A percentile compares a stretch with the other conserved stretches of the same genome.
Conservation (phyloP, 2,797 vertebrate species). For the Chloroceryle inda region DNA sequence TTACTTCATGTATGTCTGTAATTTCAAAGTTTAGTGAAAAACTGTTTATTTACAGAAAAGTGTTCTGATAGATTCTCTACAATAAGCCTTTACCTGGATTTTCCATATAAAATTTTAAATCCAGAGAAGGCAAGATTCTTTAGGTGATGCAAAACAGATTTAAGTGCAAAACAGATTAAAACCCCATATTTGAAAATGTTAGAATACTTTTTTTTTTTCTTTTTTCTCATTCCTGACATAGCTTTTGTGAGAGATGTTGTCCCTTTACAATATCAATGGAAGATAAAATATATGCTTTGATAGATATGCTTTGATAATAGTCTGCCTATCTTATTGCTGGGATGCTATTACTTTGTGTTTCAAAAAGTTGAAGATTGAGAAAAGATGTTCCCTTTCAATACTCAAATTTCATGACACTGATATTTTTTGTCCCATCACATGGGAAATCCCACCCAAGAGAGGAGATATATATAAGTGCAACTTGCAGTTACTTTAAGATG, state of each 20-base stretch:
- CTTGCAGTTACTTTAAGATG: conserved; percentile 29
- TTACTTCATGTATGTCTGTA: neutral
- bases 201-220: accelerated
- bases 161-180: neutral
- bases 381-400: conserved; percentile 41
- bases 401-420: conserved; percentile 9
- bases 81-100: neutral
- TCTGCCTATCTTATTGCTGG: neutral
- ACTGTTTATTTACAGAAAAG: neutral
- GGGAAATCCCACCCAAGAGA: conserved; percentile 46
- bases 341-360: neutral
- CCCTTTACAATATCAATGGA: neutral
- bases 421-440: neutral
- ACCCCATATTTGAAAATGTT: neutral
- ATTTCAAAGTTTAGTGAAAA: neutral
- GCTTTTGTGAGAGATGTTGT: neutral
- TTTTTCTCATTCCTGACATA: accelerated
- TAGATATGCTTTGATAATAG: neutral
- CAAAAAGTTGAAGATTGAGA: neutral
- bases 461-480: conserved; percentile 2
- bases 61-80: neutral
- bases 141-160: neutral
- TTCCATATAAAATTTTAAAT: neutral
- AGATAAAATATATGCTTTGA: neutral
- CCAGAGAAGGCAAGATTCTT: accelerated